Conservation (phyloP, 2,888 invertebrate genomes). For the Caenorhabditis becei region DNA sequence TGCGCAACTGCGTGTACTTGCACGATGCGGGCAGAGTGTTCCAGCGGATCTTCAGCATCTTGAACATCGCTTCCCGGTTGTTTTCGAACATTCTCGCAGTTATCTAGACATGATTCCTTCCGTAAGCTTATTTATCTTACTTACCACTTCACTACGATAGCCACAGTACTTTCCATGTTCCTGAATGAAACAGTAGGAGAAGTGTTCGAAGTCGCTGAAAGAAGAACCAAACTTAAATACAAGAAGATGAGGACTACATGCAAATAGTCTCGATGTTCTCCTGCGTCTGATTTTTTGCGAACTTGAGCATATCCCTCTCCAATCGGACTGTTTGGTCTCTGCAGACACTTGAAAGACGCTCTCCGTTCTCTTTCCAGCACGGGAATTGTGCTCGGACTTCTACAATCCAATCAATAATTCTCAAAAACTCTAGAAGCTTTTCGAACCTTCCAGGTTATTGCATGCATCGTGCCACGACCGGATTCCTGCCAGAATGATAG, state of each 20-base stretch:
- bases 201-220: conserved; percentile 64
- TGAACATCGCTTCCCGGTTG: conserved; percentile 70
- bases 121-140: not conserved
- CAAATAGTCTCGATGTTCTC: conserved; percentile 66
- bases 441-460: conserved; percentile 55
- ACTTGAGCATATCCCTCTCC: conserved; percentile 52
- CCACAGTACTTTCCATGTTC: conserved; percentile 71
- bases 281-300: conserved; percentile 66
- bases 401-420: conserved; percentile 19
- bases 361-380: conserved; percentile 70
- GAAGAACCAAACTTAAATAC: not conserved
- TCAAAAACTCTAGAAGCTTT: no score
- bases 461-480: conserved; percentile 63
- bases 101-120: conserved; percentile 46
- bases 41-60: conserved; percentile 71
- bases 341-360: conserved; percentile 60
- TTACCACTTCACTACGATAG: conserved; percentile 65
- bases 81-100: conserved; percentile 68
- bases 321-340: conserved; percentile 60
- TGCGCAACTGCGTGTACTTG: conserved; percentile 63
- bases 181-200: conserved; percentile 63
- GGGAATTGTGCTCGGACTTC: conserved; percentile 68
- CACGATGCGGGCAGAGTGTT: conserved; percentile 62
- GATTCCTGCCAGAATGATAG: conserved; percentile 66
- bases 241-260: conserved; percentile 44